phyloP scores from a whole-genome alignment of 64 coral and sea anemone genomes.

The Actinia tenebrosa region DNA sequence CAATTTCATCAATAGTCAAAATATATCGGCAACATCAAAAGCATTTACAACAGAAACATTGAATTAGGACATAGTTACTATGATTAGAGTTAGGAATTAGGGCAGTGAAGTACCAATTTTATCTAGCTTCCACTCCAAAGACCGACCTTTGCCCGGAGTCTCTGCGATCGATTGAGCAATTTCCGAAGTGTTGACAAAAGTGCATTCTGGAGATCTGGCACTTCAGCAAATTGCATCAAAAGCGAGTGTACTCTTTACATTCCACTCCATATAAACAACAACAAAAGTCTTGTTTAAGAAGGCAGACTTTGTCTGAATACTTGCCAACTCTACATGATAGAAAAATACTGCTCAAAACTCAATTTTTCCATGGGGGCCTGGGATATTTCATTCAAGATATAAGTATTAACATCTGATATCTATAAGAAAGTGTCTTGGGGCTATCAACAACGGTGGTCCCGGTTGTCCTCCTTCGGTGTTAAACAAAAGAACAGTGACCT shows the following conservation, averaged over 20 bases:
- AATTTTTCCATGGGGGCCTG: not conserved
- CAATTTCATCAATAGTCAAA: slow-evolving; percentile 2
- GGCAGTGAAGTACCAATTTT: slow-evolving; percentile 5
- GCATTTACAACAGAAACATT: not conserved
- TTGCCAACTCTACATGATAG: not conserved
- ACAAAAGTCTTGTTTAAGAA: not conserved
- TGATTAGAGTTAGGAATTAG: not conserved
- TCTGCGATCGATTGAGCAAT: slow-evolving; percentile 4
- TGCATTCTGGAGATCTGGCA: slow-evolving; percentile 10
- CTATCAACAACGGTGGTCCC: slow-evolving; percentile 11
- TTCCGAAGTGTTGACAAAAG: slow-evolving; percentile 10
- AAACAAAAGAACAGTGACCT: slow-evolving; percentile 12
- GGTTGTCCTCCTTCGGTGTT: not conserved
- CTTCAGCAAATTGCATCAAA: slow-evolving; percentile 5
- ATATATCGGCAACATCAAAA: slow-evolving; percentile 7
- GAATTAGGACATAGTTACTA: not conserved
- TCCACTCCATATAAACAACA: not conserved
- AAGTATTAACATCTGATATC: slow-evolving; percentile 15
- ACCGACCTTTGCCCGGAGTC: slow-evolving; percentile 1
- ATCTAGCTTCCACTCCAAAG: not conserved
- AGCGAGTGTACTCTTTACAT: slow-evolving; percentile 10
- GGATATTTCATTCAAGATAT: not conserved
- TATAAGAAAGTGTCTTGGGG: slow-evolving; percentile 2
- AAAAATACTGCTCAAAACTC: not conserved
- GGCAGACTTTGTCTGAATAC: not conserved